Conservation (phyloP, 2,888 invertebrate genomes). For the Synergus gifuensis region DNA sequence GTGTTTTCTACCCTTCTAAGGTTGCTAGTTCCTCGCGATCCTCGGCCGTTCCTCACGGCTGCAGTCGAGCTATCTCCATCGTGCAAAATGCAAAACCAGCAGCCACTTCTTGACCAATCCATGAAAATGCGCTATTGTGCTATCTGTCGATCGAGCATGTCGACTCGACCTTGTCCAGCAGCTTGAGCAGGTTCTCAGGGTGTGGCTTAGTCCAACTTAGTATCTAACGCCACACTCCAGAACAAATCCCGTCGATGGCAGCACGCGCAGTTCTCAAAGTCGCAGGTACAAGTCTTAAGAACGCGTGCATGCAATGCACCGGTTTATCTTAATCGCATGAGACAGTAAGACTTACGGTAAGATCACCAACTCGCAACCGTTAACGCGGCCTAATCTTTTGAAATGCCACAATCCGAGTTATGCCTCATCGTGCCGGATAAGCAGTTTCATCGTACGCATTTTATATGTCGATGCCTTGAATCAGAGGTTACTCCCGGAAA, state of each 20-base stretch:
- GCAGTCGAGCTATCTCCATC: slow-evolving; percentile 37
- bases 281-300: not conserved
- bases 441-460: slow-evolving; percentile 34
- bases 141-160: slow-evolving; percentile 55
- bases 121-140: not conserved
- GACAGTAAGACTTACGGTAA: slow-evolving; percentile 39
- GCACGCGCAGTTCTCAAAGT: slow-evolving; percentile 21
- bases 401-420: slow-evolving; percentile 36
- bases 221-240: slow-evolving; percentile 5
- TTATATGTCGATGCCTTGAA: slow-evolving; percentile 39
- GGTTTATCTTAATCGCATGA: slow-evolving; percentile 21
- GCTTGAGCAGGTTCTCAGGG: slow-evolving; percentile 27
- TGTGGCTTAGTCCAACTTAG: slow-evolving; percentile 16
- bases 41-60: slow-evolving; percentile 15
- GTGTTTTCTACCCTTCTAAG: slow-evolving; percentile 49
- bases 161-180: slow-evolving; percentile 58
- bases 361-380: slow-evolving; percentile 33
- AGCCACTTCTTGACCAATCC: not conserved
- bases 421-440: slow-evolving; percentile 17
- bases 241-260: slow-evolving; percentile 6
- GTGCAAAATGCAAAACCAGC: slow-evolving; percentile 27
- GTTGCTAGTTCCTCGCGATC: slow-evolving; percentile 42
- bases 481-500: slow-evolving; percentile 34
- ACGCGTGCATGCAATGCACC: slow-evolving; percentile 4
- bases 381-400: slow-evolving; percentile 35